Base-by-base conservation (phyloP, 1,140 invertebrate species). In the Ceratina japonica region DNA sequence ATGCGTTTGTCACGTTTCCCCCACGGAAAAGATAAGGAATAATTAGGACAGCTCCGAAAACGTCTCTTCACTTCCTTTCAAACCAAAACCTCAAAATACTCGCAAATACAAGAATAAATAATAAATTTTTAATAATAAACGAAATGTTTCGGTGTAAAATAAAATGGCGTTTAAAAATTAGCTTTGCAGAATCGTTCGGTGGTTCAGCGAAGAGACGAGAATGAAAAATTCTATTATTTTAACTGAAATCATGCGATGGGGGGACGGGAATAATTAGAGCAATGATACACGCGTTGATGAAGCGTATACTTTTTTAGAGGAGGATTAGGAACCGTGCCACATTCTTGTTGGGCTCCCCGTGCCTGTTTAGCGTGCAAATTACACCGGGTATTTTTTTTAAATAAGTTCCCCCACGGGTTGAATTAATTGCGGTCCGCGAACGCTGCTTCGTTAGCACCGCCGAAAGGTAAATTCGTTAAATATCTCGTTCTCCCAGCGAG, bases 391-490 rank as follows among this genome's bases (percentile, higher is more conserved):
- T 72, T 83, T 80, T 84, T 84, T 84, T 84, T 84, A 75, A 84
- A 84, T 84, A 70, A 66, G 76, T 74, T 51, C 69, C 54, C 75
- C 75, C n/a, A 37, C 61, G 66, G 77, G 81, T 83, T 84, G 81
- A 84, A 84, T 84, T 84, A 84, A 84, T 84, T 84, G 77, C 81
- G 71, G 59, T 54, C 61, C 79, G 65, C 82, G 81, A 52, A 79
- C 82, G 73, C 70, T 75, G 81, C 81, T 84, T 83, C 77, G 82
- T 83, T 83, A 84, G 76, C 61, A 73, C 76, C 49, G 59, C 20
- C 44, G 75, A 75, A 83, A 83, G 58, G 82, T 84, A 84, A 84
- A 83, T 84, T 84, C 77, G 82, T 84, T 84, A 84, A 84, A 84
- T 84, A 63, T 83, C 82, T 84, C 81, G 72, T 84, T 83, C 77